Evolutionary conservation across 92 coral and sea anemone genomes (phyloP).

Genomic region (Actinostola sp.): DNA sequence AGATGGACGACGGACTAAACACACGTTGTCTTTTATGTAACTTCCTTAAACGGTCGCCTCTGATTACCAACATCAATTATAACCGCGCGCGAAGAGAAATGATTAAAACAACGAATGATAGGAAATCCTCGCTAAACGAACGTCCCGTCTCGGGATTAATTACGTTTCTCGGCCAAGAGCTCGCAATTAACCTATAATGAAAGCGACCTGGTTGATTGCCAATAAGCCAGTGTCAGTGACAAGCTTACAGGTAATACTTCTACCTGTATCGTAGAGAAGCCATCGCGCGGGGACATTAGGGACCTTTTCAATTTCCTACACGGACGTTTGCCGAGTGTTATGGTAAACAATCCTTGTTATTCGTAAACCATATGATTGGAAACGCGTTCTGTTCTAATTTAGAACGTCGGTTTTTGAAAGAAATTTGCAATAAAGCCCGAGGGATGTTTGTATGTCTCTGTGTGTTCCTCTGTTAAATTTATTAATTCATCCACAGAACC

Average conservation of each 20-base stretch:
- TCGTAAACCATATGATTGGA: slow-evolving; percentile 3
- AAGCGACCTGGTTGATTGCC: slow-evolving; percentile 2
- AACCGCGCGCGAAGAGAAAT: too few species aligned
- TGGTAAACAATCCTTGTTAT: slow-evolving; percentile 35
- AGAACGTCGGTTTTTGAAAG: slow-evolving; percentile 22
- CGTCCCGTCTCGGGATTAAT: too few species aligned
- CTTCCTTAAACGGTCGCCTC: slow-evolving; percentile 1
- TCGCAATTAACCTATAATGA: too few species aligned
- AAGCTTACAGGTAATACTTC: slow-evolving; percentile 15
- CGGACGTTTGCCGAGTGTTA: slow-evolving; percentile 6
- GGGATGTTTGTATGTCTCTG: not conserved
- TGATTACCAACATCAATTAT: not conserved
- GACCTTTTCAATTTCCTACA: slow-evolving; percentile 24
- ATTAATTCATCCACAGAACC: too few species aligned
- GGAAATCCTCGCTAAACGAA: too few species aligned
- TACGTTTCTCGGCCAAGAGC: too few species aligned
- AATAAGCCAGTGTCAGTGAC: not conserved
- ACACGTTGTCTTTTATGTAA: not conserved
- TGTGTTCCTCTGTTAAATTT: not conserved
- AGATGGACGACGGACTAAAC: slow-evolving; percentile 12
- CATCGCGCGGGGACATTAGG: not conserved
- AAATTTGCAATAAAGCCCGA: not conserved
- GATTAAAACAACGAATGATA: too few species aligned
- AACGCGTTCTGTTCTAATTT: slow-evolving; percentile 14
- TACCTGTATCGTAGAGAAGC: slow-evolving; percentile 22